Base-by-base conservation (phyloP, 2,113 vertebrate species). In the Poicephalus gulielmi region DNA sequence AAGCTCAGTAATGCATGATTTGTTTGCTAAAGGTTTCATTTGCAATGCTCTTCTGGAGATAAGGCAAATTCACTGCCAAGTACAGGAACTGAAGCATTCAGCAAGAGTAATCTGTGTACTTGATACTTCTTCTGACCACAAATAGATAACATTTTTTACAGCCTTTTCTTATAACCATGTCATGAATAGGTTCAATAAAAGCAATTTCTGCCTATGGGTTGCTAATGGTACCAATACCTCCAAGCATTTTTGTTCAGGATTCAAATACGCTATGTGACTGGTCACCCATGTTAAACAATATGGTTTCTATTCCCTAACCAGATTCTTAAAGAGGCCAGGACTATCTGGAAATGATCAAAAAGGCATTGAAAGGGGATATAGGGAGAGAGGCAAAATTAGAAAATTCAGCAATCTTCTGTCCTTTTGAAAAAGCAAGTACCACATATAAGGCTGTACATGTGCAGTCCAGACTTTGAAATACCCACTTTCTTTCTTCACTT, bases 51-150 rank as follows among this genome's bases (percentile, higher is more conserved):
- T 75, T 66, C 74, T 91, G 33, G 46, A 86, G 35, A 89, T 71
- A 71, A 77, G 88, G 75, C 50, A 86, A 90, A 92, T 73, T 78
- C 44, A 52, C 52, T 86, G 79, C 71, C 86, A 90, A 86, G 73
- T 37, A 68, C 68, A 68, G 57, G 83, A 81, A 90, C 57, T 47
- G 37, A 93, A 81, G 41, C 44, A 70, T 86, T 92, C 47, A 37
- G 49, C 63, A 71, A 39, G 41, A 55, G 16, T 66, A 62, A 73
- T 82, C 74, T 96, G 24, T 69, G 57, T 59, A 66, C 74, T 84
- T 83, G 83, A 82, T 86, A 55, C 47, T 96, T 67, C n/a, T 76
- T 68, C 62, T 91, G 74, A 75, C 63, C 69, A 83, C 66, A 94
- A 79, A 82, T 18, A 41, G 70, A 22, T 67, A 47, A 41, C 1